Percentiles rank a stretch among this genome's conserved stretches.
Evolutionary conservation across 1,140 invertebrate species (phyloP).

Genomic region (Dolichoris vasculosae): DNA sequence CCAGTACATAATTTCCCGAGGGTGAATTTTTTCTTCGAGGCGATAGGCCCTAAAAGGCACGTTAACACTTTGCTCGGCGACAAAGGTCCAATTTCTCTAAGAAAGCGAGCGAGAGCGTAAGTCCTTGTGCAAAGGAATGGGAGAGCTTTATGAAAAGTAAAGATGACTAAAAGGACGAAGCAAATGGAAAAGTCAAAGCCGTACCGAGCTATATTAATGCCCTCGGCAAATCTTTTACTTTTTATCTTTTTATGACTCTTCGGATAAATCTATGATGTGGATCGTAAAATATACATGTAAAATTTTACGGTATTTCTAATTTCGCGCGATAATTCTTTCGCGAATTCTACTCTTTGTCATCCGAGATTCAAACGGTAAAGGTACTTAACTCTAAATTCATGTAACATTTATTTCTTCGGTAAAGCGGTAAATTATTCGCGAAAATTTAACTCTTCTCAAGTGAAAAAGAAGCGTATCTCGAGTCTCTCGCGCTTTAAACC

Average conservation of each 20-base stretch:
- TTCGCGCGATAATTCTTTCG: not conserved
- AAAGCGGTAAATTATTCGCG: not conserved
- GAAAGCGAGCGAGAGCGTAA: not conserved
- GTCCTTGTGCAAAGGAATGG: constrained; percentile 46
- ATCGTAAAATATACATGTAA: constrained; percentile 12
- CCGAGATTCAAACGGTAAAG: not conserved
- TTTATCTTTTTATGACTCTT: constrained; percentile 31
- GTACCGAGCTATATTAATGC: constrained; percentile 41
- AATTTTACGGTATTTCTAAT: not conserved
- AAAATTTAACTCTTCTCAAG: not conserved
- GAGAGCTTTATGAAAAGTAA: constrained; percentile 64
- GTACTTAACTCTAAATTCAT: not conserved
- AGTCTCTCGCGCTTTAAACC: too few species aligned
- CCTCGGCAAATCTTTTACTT: constrained; percentile 2
- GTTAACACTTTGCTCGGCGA: constrained; percentile 67
- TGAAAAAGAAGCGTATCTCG: not conserved
- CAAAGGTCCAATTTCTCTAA: constrained; percentile 69
- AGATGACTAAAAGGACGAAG: constrained; percentile 60
- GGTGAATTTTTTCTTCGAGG: constrained; percentile 65
- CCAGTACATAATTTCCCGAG: constrained; percentile 67
- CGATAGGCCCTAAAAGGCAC: constrained; percentile 62
- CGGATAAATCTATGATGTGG: constrained; percentile 32
- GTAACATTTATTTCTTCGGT: not conserved
- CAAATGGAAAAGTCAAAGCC: constrained; percentile 55
- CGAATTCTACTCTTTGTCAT: not conserved